Evolutionary conservation across 2,888 invertebrate species (phyloP), one percentile per base, ranked within the genome.

Genomic region (Campoplex nolae): DNA sequence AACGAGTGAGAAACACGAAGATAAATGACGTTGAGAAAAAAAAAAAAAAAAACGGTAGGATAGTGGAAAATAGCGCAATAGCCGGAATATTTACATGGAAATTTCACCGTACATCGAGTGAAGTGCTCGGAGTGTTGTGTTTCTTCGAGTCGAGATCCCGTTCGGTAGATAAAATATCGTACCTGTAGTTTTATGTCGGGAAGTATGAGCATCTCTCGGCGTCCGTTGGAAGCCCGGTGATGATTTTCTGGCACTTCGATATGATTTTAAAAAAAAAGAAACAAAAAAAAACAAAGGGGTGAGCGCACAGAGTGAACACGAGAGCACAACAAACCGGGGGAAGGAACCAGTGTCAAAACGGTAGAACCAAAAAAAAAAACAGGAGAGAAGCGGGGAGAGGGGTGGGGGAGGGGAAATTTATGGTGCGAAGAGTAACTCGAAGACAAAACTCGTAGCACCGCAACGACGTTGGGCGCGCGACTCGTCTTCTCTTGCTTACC

Each of bases 111-210:
- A 62, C 13, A 62, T 58, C 23, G 32, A 35, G 38, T n/a, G 23
- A 2, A 51, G 51, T 11, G 9, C 56, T 54, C 56, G 42, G 56
- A 16, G 51, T 8, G 28, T 35, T 74, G 42, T 74, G 28, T n/a
- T 18, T 51, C 51, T 18, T 16, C 74, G 45, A 70, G 42, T 38
- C 28, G 23, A 28, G 70, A 45, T 70, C 23, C 42, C 70, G 70
- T 70, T 83, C 48, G 71, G 75, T 73, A 68, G 83, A 56, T 88
- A 91, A 42, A 42, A 68, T 68, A 42, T 62, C 62, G 62, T 93
- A 94, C 94, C 94, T 94, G 94, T 18, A 94, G 91, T 84, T 92
- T 94, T 74, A 94, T 93, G 86, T 94, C 94, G 88, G 94, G 94
- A 84, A 94, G 92, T 84, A 94, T 94, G 89, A 94, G 90, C 94